Evolutionary conservation across 2,888 invertebrate species (phyloP), one percentile per base, ranked within the genome.

Genomic region (Agonopterix heracliana): DNA sequence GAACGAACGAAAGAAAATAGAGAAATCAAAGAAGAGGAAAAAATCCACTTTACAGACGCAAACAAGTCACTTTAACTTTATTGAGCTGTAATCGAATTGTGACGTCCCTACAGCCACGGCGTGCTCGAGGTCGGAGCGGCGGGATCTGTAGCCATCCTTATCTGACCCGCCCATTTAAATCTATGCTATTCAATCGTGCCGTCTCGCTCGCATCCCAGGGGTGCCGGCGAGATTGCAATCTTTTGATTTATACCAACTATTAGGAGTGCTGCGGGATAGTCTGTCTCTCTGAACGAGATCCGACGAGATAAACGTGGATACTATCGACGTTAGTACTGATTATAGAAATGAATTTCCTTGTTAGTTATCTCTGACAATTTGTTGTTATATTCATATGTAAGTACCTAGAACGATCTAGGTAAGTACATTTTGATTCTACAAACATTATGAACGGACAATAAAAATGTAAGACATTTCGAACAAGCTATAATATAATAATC

Each of bases 201-300:
- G 73, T 88, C 88, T 88, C 88, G 73, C 86, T 88, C 83, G 80
- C 73, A 68, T 88, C 88, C 84, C 88, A 82, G 83, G 88, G 87
- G 88, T 86, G 85, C 86, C 78, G 79, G 73, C 72, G 80, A 86
- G 87, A 88, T 87, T 86, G 88, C 86, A 86, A 88, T 88, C 88
- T 88, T 88, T 87, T 88, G 88, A 88, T 88, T 88, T 88, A 88
- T 88, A 85, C 83, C 85, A 85, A 88, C 87, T 88, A 88, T 88
- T 88, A 88, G 88, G 86, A 86, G 78, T 77, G 77, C 68, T 76
- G 77, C 77, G 78, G 85, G 81, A 78, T 81, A 77, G 79, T 85
- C 79, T 78, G 85, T 86, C 81, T 84, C 75, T 78, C 61, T 64
- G 71, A 75, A 71, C 75, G 76, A 79, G 82, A 85, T 86, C 68